These are phyloP conservation scores for Coregonus ussuriensis DNA, from an alignment of 2,797 vertebrate genomes.

Conservation along the genomic window DNA sequence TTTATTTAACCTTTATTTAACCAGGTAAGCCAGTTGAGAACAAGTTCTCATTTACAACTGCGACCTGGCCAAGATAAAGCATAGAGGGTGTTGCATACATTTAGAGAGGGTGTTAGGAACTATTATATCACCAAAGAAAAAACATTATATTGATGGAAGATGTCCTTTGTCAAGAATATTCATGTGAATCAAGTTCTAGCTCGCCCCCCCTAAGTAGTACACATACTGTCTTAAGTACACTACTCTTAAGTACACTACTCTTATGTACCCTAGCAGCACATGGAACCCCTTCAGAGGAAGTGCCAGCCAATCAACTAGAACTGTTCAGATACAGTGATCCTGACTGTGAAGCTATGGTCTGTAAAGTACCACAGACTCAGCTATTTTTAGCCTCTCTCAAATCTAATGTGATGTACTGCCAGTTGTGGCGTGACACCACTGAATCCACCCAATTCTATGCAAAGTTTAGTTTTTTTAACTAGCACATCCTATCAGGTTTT, in stretches of 20 bases:
- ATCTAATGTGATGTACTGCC: constrained; percentile 14
- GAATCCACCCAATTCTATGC: not conserved
- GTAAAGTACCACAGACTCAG: not conserved
- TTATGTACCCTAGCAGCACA: not conserved
- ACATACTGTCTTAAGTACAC: constrained; percentile 24
- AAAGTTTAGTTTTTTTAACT: not conserved
- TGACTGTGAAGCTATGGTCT: constrained; percentile 11
- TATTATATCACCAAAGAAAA: no score
- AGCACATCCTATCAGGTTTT: not conserved
- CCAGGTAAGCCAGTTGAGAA: no score
- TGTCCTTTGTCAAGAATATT: not conserved
- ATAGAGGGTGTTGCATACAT: no score
- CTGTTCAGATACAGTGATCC: constrained; percentile 26
- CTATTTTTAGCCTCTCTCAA: constrained; percentile 37
- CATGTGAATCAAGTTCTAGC: not conserved
- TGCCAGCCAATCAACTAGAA: constrained; percentile 24
- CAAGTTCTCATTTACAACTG: no score
- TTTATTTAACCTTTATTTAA: no score
- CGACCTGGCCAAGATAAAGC: no score
- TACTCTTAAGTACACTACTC: no score
- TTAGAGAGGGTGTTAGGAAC: no score
- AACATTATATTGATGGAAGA: no score
- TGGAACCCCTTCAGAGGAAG: not conserved
- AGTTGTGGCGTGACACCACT: constrained; percentile 1
- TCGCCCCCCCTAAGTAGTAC: constrained; percentile 9